Evolutionary conservation across 2,113 vertebrate species (phyloP).

Genomic region (Neolamprologus cancellatus): DNA sequence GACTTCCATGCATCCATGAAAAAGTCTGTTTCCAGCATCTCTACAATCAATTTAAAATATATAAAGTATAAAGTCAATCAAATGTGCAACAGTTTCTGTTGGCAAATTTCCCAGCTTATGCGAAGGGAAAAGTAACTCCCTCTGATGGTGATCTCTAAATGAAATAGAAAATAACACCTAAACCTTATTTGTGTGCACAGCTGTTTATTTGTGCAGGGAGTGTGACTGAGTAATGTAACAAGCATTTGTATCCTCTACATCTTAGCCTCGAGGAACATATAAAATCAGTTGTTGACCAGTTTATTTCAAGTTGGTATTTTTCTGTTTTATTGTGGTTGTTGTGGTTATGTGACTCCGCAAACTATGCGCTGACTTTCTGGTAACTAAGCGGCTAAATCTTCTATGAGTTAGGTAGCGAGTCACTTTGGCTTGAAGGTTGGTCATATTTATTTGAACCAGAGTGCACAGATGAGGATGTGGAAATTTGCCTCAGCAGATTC

Average conservation of each 20-base stretch:
- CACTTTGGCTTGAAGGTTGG: not conserved
- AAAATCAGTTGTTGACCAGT: not conserved
- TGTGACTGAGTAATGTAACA: not conserved
- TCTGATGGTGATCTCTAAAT: not conserved
- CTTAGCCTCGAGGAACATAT: not conserved
- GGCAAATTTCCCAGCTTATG: not conserved
- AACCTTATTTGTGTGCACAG: not conserved
- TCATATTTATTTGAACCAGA: not conserved
- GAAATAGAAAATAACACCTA: not conserved
- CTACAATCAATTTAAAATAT: not conserved
- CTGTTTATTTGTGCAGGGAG: not conserved
- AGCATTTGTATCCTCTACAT: not conserved
- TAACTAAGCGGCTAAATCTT: not conserved
- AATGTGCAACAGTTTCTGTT: not conserved
- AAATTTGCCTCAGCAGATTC: not conserved
- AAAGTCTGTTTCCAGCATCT: not conserved
- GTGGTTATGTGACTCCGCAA: not conserved
- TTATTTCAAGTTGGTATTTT: not conserved
- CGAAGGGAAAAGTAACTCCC: not conserved
- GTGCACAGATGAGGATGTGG: not conserved
- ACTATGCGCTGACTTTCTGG: not conserved
- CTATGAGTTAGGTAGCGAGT: not conserved
- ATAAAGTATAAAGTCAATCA: not conserved
- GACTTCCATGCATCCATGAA: not conserved
- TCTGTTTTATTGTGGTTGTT: not conserved